These are phyloP conservation scores for Ctenosaura bakeri DNA, from an alignment of 2,797 vertebrate genomes.

Conservation along the genomic window DNA sequence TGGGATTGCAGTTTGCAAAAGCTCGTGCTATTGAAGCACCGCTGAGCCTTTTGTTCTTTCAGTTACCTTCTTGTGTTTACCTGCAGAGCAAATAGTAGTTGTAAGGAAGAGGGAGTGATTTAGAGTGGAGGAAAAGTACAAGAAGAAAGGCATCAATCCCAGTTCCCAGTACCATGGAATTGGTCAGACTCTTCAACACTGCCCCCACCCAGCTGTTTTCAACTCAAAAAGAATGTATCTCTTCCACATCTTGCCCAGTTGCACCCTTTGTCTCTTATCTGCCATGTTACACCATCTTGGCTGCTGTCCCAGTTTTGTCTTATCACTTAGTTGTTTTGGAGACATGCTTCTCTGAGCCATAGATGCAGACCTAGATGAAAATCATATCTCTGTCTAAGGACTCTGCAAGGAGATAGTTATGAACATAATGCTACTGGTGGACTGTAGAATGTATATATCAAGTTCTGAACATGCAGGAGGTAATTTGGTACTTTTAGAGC, in stretches of 20 bases:
- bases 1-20: neutral
- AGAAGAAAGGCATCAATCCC: neutral
- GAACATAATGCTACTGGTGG: neutral
- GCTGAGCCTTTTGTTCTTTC: neutral
- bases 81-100: neutral
- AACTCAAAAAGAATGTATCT: neutral
- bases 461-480: neutral
- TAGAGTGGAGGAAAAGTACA: no score
- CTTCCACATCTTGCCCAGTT: neutral
- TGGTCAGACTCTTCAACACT: neutral
- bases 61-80: neutral
- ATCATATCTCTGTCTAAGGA: neutral
- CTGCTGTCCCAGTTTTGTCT: neutral
- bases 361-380: constrained; percentile 1
- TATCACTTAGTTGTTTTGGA: neutral
- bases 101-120: neutral
- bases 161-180: neutral
- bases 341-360: neutral
- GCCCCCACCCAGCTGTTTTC: neutral
- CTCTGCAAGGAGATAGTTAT: neutral
- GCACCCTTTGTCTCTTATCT: neutral
- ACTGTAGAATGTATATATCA: neutral
- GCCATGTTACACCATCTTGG: neutral
- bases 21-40: neutral
- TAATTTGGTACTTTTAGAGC: neutral